Percentiles rank a stretch among this genome's conserved stretches.
These are phyloP conservation scores for Dendrolimus kikuchii DNA, from an alignment of 1,140 invertebrate species.

Conservation along the genomic window DNA sequence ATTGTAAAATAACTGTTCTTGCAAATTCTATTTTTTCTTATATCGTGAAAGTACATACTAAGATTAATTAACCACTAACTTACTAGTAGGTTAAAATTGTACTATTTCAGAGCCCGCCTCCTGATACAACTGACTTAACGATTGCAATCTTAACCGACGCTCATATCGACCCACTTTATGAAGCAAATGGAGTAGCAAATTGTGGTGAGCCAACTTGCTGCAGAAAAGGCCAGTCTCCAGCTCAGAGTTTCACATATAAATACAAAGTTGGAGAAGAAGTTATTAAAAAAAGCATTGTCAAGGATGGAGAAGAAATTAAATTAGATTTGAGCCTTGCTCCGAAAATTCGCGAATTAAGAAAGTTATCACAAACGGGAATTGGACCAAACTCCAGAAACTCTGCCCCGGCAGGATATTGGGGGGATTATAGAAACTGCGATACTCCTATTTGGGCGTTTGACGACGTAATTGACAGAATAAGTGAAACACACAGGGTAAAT, in stretches of 20 bases:
- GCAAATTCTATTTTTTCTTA: too few species aligned
- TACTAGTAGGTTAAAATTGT: too few species aligned
- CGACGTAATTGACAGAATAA: slow-evolving; percentile 74
- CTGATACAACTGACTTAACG: slow-evolving; percentile 39
- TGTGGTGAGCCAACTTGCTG: slow-evolving; percentile 88
- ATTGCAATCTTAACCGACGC: slow-evolving; percentile 86
- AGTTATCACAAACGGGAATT: slow-evolving; percentile 13
- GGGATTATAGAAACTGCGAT: slow-evolving; percentile 84
- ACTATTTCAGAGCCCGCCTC: slow-evolving; percentile 9
- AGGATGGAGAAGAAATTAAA: slow-evolving; percentile 20
- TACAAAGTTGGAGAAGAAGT: slow-evolving; percentile 24
- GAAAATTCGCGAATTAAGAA: slow-evolving; percentile 23
- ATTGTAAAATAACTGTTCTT: too few species aligned
- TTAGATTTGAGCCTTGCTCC: slow-evolving; percentile 39
- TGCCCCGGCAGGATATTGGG: slow-evolving; percentile 82
- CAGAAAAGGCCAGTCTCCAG: slow-evolving; percentile 70
- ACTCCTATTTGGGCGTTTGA: slow-evolving; percentile 78
- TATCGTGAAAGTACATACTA: too few species aligned
- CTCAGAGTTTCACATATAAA: slow-evolving; percentile 11
- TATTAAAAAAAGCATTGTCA: slow-evolving; percentile 23
- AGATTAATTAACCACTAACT: too few species aligned
- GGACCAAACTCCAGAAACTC: slow-evolving; percentile 11
- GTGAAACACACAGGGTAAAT: slow-evolving; percentile 69
- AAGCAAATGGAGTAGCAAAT: slow-evolving; percentile 75
- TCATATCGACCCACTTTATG: slow-evolving; percentile 85